Percentiles rank a stretch among this genome's conserved stretches.
These are phyloP conservation scores for Thryonomys swinderianus DNA, from an alignment of 2,113 vertebrate species.

Conservation along the genomic window DNA sequence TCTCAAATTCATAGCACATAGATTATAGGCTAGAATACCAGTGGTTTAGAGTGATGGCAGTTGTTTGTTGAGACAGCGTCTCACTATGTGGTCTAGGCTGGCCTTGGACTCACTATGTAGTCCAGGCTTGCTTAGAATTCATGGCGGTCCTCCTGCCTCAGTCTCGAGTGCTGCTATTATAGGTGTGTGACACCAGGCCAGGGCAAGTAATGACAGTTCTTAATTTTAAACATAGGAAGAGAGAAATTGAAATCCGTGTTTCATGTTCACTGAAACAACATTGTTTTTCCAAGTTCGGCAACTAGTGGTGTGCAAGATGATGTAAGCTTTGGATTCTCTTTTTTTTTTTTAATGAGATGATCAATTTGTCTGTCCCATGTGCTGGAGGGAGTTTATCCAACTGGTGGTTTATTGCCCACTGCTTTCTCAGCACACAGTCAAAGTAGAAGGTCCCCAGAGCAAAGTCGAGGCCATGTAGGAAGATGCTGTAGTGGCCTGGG, in stretches of 20 bases:
- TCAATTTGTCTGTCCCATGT: background rate
- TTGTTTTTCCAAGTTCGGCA: conserved; percentile 6
- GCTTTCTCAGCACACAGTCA: background rate
- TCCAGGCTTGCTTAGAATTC: background rate
- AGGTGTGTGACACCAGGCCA: background rate
- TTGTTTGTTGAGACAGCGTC: background rate
- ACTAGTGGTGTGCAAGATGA: background rate
- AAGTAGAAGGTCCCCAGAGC: background rate
- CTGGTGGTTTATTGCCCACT: background rate
- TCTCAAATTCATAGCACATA: background rate
- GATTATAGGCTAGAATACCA: background rate
- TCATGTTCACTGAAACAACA: background rate
- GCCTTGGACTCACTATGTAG: background rate
- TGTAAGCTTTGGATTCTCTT: background rate
- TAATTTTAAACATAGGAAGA: background rate
- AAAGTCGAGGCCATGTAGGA: background rate
- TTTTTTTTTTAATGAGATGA: background rate
- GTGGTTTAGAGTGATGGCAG: background rate
- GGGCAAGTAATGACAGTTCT: background rate
- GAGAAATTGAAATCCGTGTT: background rate
- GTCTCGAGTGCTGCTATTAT: background rate
- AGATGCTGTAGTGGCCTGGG: background rate
- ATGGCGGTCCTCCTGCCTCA: background rate
- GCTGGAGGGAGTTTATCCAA: background rate
- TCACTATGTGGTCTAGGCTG: background rate